Base-by-base conservation (phyloP, 2,113 vertebrate species). In the Picathartes gymnocephalus region DNA sequence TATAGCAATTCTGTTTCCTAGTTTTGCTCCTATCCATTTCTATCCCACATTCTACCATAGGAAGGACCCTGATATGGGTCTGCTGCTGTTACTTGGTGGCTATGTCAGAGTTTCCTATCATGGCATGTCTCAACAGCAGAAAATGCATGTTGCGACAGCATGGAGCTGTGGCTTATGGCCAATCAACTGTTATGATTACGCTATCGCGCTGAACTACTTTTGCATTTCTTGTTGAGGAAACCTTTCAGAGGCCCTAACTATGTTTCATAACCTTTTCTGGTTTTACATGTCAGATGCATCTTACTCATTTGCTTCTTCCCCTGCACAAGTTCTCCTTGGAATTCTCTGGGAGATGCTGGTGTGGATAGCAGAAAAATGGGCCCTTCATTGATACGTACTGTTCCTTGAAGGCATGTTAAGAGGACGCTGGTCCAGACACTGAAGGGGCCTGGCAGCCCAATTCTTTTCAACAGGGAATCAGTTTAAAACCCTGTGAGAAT, bases 261-360 rank as follows among this genome's bases (percentile, higher is more conserved):
- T 19, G 53, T 96, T 96, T 97, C 95, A 95, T 90, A 94, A 95
- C 83, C 56, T 93, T 72, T 90, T 76, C 95, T 93, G 92, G 86
- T 96, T 91, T 96, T 70, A 88, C 44, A 73, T 73, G 90, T 82
- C 51, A 90, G 82, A 57, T 62, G 74, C 62, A 37, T 80, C 68
- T 81, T 54, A 30, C 40, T 81, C 24, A 66, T 80, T 88, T 68
- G 60, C 60, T 61, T 27, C 79, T 90, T 90, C 39, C 51, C 50
- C 81, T 81, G 60, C 48, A 37, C 25, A 60, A 80, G 56, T 48
- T 70, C 68, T 87, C 48, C 64, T 53, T 47, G 37, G 76, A n/a
- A 81, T 64, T 60, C 33, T 47, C 37, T 60, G 10, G 69, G 56
- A 86, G 56, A 64, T 65, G 51, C 23, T 62, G 58, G 22, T 48